Percentiles rank a stretch among this genome's conserved stretches.
phyloP scores from a whole-genome alignment of 2,888 invertebrate genomes.

The Sussaba pulchella region DNA sequence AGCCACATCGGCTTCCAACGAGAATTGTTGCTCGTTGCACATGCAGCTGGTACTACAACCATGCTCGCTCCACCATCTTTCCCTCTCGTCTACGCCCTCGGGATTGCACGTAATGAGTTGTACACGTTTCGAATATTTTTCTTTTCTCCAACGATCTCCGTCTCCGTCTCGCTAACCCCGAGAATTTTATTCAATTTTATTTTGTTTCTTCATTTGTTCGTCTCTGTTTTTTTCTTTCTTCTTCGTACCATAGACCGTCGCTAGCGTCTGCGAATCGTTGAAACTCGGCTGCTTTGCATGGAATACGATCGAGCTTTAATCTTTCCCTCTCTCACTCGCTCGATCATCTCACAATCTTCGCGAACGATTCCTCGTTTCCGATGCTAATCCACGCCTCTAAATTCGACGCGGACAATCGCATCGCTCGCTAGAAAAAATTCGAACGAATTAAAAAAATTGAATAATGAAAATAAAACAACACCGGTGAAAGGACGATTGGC shows the following conservation, averaged over 20 bases:
- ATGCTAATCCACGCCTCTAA: conserved; percentile 59
- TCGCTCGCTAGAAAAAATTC: too few species aligned
- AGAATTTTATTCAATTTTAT: conserved; percentile 65
- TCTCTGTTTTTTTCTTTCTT: conserved; percentile 49
- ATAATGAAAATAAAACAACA: conserved; percentile 26
- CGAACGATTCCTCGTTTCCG: conserved; percentile 35
- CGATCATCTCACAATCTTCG: conserved; percentile 18
- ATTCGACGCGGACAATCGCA: conserved; percentile 55
- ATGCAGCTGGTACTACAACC: conserved; percentile 59
- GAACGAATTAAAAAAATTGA: too few species aligned
- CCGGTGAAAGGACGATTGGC: conserved; percentile 60
- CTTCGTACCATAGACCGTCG: conserved; percentile 46
- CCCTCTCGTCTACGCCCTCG: conserved; percentile 75
- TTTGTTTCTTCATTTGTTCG: conserved; percentile 55
- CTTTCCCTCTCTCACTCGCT: conserved; percentile 14
- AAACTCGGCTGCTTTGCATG: conserved; percentile 66
- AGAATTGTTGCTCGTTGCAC: conserved; percentile 61
- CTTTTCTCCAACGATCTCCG: conserved; percentile 65
- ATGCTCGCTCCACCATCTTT: background rate
- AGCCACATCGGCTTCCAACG: conserved; percentile 67
- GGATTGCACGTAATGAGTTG: conserved; percentile 79
- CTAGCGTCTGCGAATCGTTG: conserved; percentile 8
- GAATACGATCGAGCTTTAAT: conserved; percentile 69
- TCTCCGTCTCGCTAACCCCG: conserved; percentile 44
- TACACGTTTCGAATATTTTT: conserved; percentile 75